Evolutionary conservation across 2,797 vertebrate genomes (phyloP), one percentile per base, ranked within the genome.

Genomic region (Eupleurogrammus muticus): DNA sequence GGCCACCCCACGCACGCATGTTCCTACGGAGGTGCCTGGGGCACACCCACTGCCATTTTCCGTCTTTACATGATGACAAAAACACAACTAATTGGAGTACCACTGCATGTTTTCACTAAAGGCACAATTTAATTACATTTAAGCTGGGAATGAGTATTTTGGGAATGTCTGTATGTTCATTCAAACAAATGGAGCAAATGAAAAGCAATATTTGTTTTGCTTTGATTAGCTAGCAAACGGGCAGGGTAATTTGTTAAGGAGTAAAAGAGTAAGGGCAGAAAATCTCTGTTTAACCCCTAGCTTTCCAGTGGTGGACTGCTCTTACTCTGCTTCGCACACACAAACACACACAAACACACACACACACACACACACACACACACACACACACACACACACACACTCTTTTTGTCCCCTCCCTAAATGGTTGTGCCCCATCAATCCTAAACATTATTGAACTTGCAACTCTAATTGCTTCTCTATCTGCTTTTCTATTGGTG

Each of bases 201-300:
- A 94, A 94, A 94, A 93, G 93, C 94, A 94, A 95, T 95, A 95
- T 95, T 95, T 94, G 92, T 94, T 94, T 94, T 93, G 93, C 92
- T 92, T 94, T 94, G 93, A 94, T 95, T 94, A 93, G 90, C 89
- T 94, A 93, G 90, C 89, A 93, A 92, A 92, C 87, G 89, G 86
- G 88, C 89, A 89, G 92, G 83, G 87, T 88, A 88, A 91, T 94
- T 94, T 93, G 89, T 93, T 89, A 89, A 89, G 79, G 83, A 87
- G 88, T 64, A 70, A 83, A 75, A 56, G 72, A 86, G 79, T 65
- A 75, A 84, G 83, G 87, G 88, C 85, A 86, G 80, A 87, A 89
- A 90, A 89, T 83, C 81, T 84, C 71, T 75, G 76, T 89, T 88
- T 88, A 88, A 86, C 89, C 87, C 85, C 76, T 65, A 83, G 79